Percentiles rank a stretch among this genome's conserved stretches.
Evolutionary conservation across 1,140 invertebrate species (phyloP).

Genomic region (Cyphomyrmex costatus): DNA sequence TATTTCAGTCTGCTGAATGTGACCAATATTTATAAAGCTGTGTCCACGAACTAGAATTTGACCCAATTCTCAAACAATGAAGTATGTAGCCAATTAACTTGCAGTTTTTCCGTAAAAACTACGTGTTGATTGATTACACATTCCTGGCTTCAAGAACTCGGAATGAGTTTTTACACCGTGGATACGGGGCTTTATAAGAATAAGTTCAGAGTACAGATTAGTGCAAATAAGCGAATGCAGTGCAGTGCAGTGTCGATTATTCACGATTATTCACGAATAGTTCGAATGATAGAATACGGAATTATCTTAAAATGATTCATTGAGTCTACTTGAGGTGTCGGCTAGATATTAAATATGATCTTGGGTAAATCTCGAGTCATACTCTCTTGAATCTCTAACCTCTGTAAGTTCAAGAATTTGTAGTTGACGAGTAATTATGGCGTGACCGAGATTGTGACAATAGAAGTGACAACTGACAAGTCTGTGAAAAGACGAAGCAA

Average conservation of each 20-base stretch:
- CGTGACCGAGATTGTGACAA: background rate
- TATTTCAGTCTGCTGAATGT: no score
- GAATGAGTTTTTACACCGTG: no score
- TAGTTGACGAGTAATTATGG: background rate
- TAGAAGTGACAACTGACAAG: background rate
- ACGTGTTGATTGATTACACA: no score
- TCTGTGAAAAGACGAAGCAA: background rate
- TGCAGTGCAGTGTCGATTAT: background rate
- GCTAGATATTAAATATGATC: background rate
- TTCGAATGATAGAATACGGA: background rate
- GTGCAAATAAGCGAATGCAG: background rate
- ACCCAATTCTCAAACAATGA: no score
- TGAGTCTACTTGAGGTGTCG: background rate
- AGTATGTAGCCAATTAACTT: no score
- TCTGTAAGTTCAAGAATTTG: background rate
- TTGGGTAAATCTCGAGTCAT: background rate
- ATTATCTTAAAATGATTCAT: constrained; percentile 18
- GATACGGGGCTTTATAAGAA: no score
- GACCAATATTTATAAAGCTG: no score
- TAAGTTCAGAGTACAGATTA: background rate
- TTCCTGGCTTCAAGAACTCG: no score
- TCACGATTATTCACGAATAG: background rate
- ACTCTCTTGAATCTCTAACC: background rate
- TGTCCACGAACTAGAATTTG: no score
- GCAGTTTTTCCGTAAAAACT: no score